These are phyloP conservation scores for Desmodus rotundus DNA, from an alignment of 2,113 vertebrate genomes.

Conservation along the genomic window DNA sequence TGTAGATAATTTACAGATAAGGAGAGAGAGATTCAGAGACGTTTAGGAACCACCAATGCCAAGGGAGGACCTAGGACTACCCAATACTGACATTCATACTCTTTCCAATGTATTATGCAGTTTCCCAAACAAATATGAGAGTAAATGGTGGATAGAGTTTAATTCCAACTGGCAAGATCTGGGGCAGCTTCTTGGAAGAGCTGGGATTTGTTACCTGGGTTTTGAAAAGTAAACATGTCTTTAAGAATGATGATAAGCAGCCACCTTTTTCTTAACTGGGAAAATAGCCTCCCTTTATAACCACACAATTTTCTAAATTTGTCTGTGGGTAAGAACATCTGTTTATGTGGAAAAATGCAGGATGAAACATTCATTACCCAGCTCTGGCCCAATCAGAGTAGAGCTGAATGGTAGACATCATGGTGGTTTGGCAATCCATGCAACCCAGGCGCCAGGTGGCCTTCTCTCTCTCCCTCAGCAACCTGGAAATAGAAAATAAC, in stretches of 20 bases:
- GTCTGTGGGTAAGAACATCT: slow-evolving; percentile 39
- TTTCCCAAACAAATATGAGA: slow-evolving; percentile 9
- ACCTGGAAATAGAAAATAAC: neutral
- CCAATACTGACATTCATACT: neutral
- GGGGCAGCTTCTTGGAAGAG: slow-evolving; percentile 20
- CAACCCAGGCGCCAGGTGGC: neutral
- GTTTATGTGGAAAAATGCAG: slow-evolving; percentile 34
- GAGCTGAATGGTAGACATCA: neutral
- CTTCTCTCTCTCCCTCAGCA: neutral
- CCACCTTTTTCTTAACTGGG: slow-evolving; percentile 21
- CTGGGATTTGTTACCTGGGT: slow-evolving; percentile 24
- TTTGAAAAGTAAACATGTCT: slow-evolving; percentile 37
- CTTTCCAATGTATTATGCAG: neutral
- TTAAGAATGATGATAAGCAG: slow-evolving; percentile 31
- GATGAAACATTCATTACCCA: slow-evolving; percentile 31
- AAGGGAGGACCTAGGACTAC: neutral
- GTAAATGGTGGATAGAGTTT: neutral
- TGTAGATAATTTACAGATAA: neutral
- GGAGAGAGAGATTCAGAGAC: neutral
- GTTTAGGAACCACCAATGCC: neutral
- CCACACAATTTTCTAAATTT: slow-evolving; percentile 61
- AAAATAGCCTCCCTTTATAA: slow-evolving; percentile 43
- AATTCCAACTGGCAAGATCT: neutral
- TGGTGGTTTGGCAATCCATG: slow-evolving; percentile 6
- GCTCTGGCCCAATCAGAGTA: neutral